Base-by-base conservation (phyloP, 2,888 invertebrate species). In the Scaptomyza caliginosa region DNA sequence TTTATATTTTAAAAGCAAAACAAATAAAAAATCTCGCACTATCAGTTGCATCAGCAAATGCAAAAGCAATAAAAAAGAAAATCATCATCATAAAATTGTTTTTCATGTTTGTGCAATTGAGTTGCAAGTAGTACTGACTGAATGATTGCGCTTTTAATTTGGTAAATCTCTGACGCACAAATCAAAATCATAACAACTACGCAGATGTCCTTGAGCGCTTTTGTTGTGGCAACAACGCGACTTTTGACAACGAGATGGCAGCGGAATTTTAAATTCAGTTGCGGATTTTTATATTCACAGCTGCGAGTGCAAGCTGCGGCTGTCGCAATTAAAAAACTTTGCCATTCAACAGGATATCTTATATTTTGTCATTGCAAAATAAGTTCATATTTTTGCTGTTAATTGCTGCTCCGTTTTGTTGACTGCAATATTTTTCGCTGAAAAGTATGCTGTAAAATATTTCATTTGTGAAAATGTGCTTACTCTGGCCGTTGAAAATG, bases 321-420 rank as follows among this genome's bases (percentile, higher is more conserved):
- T 36, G 36, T 24, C 19, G 30, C 43, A 32, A 43, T 62, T 58
- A 58, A 43, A 38, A 43, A 49, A 49, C 32, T 64, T 55, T 28
- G 17, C 13, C 45, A 13, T 23, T 17, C 10, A 32, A 11, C 24
- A 26, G 17, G 11, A 10, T 34, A 49, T 40, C 19, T n/a, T 10
- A 2, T 28, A 3, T 30, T n/a, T 26, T 10, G 46, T 45, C 19
- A 21, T 32, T 23, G 32, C 40, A 42, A 60, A 40, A 40, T 49
- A 48, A 49, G 32, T 19, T 40, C 19, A 39, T 32, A 43, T 58
- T 43, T 11, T 6, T 56, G 0, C 3, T 13, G 19, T 17, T 4
- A 19, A 10, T 19, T n/a, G 38, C n/a, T 46, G 58, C n/a, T 56
- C 28, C 58, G 28, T 43, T 26, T 34, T 34, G 56, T 13, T 19